A percentile compares a stretch with the other conserved stretches of the same genome.
phyloP scores from a whole-genome alignment of 2,797 vertebrate genomes.

The Champsocephalus gunnari region DNA sequence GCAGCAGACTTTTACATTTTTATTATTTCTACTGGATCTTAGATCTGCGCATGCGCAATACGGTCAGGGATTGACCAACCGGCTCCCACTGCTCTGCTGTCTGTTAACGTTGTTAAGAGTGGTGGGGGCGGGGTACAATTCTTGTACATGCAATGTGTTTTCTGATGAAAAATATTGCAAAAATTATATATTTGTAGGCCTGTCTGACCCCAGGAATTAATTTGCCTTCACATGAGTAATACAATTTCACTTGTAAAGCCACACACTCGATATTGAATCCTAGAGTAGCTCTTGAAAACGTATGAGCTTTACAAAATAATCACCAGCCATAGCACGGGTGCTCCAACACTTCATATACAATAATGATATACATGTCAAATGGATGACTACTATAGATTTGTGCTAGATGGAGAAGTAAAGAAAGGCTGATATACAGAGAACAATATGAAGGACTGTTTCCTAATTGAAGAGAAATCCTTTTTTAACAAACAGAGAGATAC shows the following conservation, averaged over 20 bases:
- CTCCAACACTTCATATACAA: constrained; percentile 46
- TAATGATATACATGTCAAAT: constrained; percentile 50
- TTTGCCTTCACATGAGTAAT: constrained; percentile 2
- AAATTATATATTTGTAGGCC: constrained; percentile 9
- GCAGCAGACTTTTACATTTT: no score
- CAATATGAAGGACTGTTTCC: constrained; percentile 17
- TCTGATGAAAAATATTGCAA: not conserved
- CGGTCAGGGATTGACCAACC: no score
- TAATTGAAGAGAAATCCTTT: constrained; percentile 34
- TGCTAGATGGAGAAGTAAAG: constrained; percentile 35
- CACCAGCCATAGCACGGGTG: not conserved
- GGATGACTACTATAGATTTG: constrained; percentile 65
- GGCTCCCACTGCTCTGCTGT: no score
- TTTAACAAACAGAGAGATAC: constrained; percentile 14
- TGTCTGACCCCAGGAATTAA: not conserved
- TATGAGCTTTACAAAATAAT: constrained; percentile 43
- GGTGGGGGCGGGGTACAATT: not conserved
- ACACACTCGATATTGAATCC: constrained; percentile 39
- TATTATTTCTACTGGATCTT: no score
- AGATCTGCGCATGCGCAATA: no score
- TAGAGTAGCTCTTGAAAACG: constrained; percentile 31
- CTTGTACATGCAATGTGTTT: not conserved
- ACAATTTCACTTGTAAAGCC: constrained; percentile 33
- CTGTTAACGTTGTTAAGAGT: no score
- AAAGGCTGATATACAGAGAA: not conserved